A percentile compares a stretch with the other conserved stretches of the same genome.
phyloP scores from a whole-genome alignment of 1,140 invertebrate species.

The Heliconius hermathena region DNA sequence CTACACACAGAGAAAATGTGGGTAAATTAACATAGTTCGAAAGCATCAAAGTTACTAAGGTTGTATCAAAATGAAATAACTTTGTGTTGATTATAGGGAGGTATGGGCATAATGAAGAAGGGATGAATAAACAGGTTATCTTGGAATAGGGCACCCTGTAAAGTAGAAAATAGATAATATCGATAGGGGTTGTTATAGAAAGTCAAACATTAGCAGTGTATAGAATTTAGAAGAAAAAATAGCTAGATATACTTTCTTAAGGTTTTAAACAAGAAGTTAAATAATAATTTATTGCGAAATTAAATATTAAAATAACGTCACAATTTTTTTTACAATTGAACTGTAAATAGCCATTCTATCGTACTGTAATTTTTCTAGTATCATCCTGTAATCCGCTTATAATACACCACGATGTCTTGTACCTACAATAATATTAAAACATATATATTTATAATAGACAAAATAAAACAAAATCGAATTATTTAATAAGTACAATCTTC shows the following conservation, averaged over 20 bases:
- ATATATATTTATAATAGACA: neutral
- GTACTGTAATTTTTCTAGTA: no score
- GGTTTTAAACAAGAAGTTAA: neutral
- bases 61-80: conserved; percentile 41
- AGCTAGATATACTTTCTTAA: neutral
- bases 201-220: neutral
- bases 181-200: neutral
- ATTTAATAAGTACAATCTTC: neutral
- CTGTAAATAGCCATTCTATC: no score
- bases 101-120: conserved; percentile 22
- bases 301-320: no score
- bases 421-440: no score
- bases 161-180: conserved; percentile 25
- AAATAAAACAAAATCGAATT: neutral
- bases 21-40: conserved; percentile 20
- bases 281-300: neutral
- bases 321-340: no score
- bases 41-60: conserved; percentile 39
- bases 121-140: conserved; percentile 39
- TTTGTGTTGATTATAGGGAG: conserved; percentile 35
- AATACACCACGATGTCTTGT: no score
- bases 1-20: conserved; percentile 12
- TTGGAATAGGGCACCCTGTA: conserved; percentile 27
- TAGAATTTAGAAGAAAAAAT: neutral
- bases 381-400: no score